A percentile compares a stretch with the other conserved stretches of the same genome.
Conservation (phyloP, 2,113 vertebrate genomes). For the Planiliza haematocheilus region DNA sequence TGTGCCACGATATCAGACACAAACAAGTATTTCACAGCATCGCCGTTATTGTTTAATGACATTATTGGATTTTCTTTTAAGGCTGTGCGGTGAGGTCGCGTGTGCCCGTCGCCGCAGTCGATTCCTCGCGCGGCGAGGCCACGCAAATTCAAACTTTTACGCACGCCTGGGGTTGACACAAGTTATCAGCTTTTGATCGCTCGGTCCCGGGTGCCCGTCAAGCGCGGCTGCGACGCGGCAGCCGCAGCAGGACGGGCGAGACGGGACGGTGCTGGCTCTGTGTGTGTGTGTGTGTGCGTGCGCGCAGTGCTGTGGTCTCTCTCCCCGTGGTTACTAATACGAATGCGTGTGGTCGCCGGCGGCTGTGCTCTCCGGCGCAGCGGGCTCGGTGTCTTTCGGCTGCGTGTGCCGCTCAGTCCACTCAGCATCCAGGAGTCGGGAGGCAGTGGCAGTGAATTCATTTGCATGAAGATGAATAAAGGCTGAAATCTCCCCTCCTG, state of each 20-base stretch:
- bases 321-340: conserved; percentile 57
- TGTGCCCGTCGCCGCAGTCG: neutral
- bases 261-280: conserved; percentile 12
- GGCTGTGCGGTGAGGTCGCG: too few species aligned
- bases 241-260: conserved; percentile 7
- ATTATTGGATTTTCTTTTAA: too few species aligned
- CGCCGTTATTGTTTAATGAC: too few species aligned
- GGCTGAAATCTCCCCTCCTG: neutral
- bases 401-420: conserved; percentile 1
- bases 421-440: conserved; percentile 31
- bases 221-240: neutral
- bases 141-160: conserved; percentile 57
- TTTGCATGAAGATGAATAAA: conserved; percentile 19
- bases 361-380: conserved; percentile 34
- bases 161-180: conserved; percentile 9
- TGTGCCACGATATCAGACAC: neutral
- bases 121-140: neutral
- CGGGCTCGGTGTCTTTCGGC: conserved; percentile 16
- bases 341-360: conserved; percentile 73
- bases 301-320: conserved; percentile 55
- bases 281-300: too few species aligned
- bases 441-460: conserved; percentile 6
- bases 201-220: neutral
- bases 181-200: conserved; percentile 9
- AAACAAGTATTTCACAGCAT: neutral